phyloP scores from a whole-genome alignment of 1,140 invertebrate species.

The Pogonomyrmex californicus region DNA sequence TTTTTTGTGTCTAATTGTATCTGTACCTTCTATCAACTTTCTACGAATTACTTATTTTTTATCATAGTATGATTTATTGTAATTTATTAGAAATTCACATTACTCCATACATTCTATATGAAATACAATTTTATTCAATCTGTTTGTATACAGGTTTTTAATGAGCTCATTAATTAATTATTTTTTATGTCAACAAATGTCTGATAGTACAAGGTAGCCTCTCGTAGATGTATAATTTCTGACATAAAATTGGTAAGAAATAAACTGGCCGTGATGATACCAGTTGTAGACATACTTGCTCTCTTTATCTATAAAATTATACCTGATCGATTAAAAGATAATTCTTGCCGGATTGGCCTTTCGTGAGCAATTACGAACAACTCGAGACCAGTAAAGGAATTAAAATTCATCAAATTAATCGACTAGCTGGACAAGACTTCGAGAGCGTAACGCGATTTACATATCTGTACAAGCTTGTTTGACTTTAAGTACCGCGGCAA shows the following conservation, averaged over 20 bases:
- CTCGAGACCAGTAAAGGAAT: slow-evolving; percentile 13
- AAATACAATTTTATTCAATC: slow-evolving; percentile 25
- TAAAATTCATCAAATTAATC: slow-evolving; percentile 65
- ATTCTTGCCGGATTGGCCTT: slow-evolving; percentile 33
- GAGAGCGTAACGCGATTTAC: slow-evolving; percentile 62
- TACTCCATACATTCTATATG: not conserved
- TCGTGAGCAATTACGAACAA: slow-evolving; percentile 43
- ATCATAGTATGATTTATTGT: slow-evolving; percentile 22
- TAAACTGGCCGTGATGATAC: not conserved
- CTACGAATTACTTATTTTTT: not conserved
- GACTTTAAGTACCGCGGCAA: slow-evolving; percentile 60
- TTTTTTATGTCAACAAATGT: not conserved
- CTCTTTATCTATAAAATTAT: slow-evolving; percentile 30
- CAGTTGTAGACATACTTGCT: not conserved
- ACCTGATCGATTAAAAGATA: slow-evolving; percentile 55
- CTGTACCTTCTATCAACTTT: not conserved
- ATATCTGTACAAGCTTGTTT: slow-evolving; percentile 63
- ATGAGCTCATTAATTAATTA: slow-evolving; percentile 10
- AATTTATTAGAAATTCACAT: not conserved
- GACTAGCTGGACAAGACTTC: slow-evolving; percentile 48
- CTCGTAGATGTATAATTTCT: slow-evolving; percentile 1
- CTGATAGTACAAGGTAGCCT: not conserved
- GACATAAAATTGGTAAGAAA: not conserved
- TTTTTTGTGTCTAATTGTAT: not conserved
- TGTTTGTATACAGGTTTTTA: slow-evolving; percentile 4